Evolutionary conservation across 2,797 vertebrate genomes (phyloP), one percentile per base, ranked within the genome.

Genomic region (Etheostoma nigrum): DNA sequence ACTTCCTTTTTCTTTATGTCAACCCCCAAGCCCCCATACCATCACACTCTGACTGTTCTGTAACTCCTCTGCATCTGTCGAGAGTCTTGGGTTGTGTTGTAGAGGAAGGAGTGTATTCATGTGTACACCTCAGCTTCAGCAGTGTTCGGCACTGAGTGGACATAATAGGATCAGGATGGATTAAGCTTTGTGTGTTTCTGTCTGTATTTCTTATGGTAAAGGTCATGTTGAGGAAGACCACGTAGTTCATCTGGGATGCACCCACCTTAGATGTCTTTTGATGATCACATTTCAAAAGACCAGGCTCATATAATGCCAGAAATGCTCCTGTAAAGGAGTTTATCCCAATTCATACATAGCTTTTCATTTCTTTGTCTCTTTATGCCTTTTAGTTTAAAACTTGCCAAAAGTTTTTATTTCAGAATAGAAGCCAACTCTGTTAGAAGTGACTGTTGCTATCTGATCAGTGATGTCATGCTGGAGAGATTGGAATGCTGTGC

Each of bases 131-230:
- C 42, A 69, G 67, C 57, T 74, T 23, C 72, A 67, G 75, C 75
- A 53, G 57, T 51, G 71, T 81, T 78, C 47, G 1, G 40, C 74
- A 44, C 59, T n/a, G 68, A 75, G 62, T 48, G 75, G 72, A 76
- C 64, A 78, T 68, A 64, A 58, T 21, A 66, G 75, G 77, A 83
- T 91, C 75, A 83, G 67, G 72, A 61, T 30, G 84, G 85, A 86
- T 86, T 89, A 86, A 69, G 61, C 44, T 40, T 48, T 75, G 55
- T 69, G 69, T 76, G 58, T 82, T 72, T 70, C 55, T 57, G 78
- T 80, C 33, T 79, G 67, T 27, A 4, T 86, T 76, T 81, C 33
- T 74, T 30, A 23, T 68, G 30, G 40, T 78, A 65, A 86, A 84
- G 83, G 82, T 85, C 75, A 78, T 54, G 21, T 70, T 49, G 66